A percentile compares a stretch with the other conserved stretches of the same genome.
Evolutionary conservation across 92 coral and sea anemone genomes (phyloP).

Genomic region (Phenganax stokvisi): DNA sequence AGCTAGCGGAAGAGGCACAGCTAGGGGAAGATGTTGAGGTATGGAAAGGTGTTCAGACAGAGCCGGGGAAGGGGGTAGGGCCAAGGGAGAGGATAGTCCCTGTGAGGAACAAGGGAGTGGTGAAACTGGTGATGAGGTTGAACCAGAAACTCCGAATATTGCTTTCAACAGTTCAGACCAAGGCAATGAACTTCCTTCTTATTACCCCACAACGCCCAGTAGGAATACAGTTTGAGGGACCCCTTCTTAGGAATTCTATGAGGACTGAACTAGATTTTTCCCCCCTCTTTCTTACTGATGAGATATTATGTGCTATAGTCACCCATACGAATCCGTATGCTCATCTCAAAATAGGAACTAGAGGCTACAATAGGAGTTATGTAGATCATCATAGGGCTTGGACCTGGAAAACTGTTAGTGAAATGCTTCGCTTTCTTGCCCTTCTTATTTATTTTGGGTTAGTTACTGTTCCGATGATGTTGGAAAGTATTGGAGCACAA

Average conservation of each 20-base stretch:
- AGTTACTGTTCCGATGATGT: slow-evolving; percentile 32
- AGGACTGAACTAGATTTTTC: slow-evolving; percentile 57
- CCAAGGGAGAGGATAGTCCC: slow-evolving; percentile 15
- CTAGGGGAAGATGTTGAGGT: not conserved
- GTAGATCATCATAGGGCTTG: slow-evolving; percentile 55
- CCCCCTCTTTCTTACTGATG: slow-evolving; percentile 47
- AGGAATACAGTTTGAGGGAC: slow-evolving; percentile 49
- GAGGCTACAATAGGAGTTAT: slow-evolving; percentile 45
- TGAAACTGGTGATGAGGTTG: not conserved
- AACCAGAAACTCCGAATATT: slow-evolving; percentile 1
- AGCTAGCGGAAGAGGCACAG: not conserved
- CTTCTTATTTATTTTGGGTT: slow-evolving; percentile 54
- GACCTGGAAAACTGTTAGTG: slow-evolving; percentile 50
- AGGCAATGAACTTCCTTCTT: slow-evolving; percentile 38
- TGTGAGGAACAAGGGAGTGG: slow-evolving; percentile 28
- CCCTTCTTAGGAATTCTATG: slow-evolving; percentile 41
- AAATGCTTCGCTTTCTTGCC: slow-evolving; percentile 51
- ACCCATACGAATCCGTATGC: no score
- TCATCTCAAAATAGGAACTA: slow-evolving; percentile 22
- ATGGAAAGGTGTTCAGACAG: not conserved
- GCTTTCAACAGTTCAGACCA: slow-evolving; percentile 46
- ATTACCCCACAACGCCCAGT: slow-evolving; percentile 49
- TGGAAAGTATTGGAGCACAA: slow-evolving; percentile 57
- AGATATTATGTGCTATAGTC: slow-evolving; percentile 38
- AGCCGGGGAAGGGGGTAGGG: not conserved